These are phyloP conservation scores for Chrysotoxum bicinctum DNA, from an alignment of 2,888 invertebrate genomes.

Conservation along the genomic window DNA sequence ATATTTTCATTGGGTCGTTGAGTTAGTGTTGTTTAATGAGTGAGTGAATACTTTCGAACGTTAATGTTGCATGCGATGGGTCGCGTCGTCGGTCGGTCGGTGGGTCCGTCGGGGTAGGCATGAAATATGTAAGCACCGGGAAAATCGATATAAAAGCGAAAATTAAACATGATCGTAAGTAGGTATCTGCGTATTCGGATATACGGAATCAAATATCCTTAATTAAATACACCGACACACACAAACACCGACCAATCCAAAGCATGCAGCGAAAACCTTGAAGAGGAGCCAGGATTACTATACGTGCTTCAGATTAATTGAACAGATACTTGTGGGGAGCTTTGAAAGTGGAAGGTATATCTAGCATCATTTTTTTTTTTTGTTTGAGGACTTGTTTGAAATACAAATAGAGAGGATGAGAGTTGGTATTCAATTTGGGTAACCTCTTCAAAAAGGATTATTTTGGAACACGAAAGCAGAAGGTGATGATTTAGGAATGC, in stretches of 20 bases:
- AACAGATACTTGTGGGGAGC: conserved; percentile 19
- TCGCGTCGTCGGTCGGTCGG: background rate
- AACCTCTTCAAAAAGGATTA: conserved; percentile 5
- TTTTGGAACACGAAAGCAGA: background rate
- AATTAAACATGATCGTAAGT: background rate
- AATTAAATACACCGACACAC: conserved; percentile 24
- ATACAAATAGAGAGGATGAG: conserved; percentile 19
- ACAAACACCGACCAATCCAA: background rate
- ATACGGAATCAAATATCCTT: conserved; percentile 32
- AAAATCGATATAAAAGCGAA: conserved; percentile 50
- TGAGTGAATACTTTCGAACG: conserved; percentile 24
- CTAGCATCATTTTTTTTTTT: background rate
- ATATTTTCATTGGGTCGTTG: conserved; percentile 43
- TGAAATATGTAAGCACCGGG: background rate
- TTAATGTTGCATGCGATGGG: background rate
- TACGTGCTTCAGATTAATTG: conserved; percentile 43
- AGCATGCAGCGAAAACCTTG: background rate
- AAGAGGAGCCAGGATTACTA: conserved; percentile 22
- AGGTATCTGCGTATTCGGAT: background rate
- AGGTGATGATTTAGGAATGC: background rate
- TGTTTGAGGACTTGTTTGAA: conserved; percentile 1
- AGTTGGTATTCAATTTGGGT: conserved; percentile 19
- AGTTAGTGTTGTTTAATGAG: conserved; percentile 46
- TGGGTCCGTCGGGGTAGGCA: background rate
- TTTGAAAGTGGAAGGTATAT: background rate